Evolutionary conservation across 2,113 vertebrate species (phyloP).

Genomic region (Cynoglossus semilaevis): DNA sequence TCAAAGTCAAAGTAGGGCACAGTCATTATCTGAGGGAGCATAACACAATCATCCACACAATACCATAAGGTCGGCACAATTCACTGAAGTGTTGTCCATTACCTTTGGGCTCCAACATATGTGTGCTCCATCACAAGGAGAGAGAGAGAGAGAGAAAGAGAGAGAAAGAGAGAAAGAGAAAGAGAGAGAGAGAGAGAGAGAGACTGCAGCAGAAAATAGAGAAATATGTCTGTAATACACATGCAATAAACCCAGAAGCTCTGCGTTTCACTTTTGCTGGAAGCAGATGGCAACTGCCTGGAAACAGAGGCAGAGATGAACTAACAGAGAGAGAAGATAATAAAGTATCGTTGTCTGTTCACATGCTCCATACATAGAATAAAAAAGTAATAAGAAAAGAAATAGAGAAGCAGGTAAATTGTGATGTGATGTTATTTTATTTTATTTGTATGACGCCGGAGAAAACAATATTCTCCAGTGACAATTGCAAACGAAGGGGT

Average conservation of each 20-base stretch:
- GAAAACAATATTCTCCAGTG: background rate
- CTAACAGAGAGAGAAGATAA: conserved; percentile 26
- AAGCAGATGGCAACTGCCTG: conserved; percentile 11
- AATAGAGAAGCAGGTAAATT: no score
- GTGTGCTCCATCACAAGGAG: conserved; percentile 39
- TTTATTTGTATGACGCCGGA: conserved; percentile 19
- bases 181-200: no score
- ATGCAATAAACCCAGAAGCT: conserved; percentile 24
- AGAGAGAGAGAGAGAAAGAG: no score
- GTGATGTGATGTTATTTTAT: conserved; percentile 4
- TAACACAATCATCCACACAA: conserved; percentile 79
- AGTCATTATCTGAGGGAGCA: conserved; percentile 78
- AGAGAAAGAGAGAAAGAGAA: no score
- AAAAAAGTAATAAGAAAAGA: conserved; percentile 19
- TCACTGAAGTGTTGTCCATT: conserved; percentile 74
- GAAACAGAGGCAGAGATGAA: conserved; percentile 18
- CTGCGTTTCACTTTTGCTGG: conserved; percentile 15
- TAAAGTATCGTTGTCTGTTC: conserved; percentile 1
- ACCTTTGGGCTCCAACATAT: conserved; percentile 66
- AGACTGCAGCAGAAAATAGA: conserved; percentile 24
- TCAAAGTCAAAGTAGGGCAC: conserved; percentile 80
- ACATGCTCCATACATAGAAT: background rate
- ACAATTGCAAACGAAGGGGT: conserved; percentile 18
- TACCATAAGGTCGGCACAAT: conserved; percentile 78
- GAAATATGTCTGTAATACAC: conserved; percentile 47